A percentile compares a stretch with the other conserved stretches of the same genome.
Conservation (phyloP, 2,888 invertebrate genomes). For the Tupiocoris notatus region DNA sequence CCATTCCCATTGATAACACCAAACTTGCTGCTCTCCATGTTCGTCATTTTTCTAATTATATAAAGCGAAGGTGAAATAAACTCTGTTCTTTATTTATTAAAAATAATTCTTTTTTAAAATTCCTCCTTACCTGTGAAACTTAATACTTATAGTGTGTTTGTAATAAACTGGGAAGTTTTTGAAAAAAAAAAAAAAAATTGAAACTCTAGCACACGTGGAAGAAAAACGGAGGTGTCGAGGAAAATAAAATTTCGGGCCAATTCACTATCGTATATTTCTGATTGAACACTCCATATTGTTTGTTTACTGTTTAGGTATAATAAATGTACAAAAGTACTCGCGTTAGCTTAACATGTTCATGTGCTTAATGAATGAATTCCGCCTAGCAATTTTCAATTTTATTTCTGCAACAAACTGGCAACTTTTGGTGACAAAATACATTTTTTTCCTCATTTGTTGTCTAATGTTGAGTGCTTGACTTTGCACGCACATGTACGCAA, state of each 20-base stretch:
- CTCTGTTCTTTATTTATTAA: too few relatives aligned
- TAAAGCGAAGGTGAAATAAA: too few relatives aligned
- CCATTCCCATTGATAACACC: too few relatives aligned
- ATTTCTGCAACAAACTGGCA: neutral
- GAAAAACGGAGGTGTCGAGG: neutral
- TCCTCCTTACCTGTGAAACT: too few relatives aligned
- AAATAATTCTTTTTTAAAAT: too few relatives aligned
- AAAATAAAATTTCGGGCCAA: neutral
- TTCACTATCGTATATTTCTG: slow-evolving; percentile 39
- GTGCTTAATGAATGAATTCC: neutral
- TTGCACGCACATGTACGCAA: neutral
- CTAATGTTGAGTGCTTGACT: neutral
- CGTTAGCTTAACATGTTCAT: slow-evolving; percentile 13
- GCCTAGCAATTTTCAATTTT: neutral
- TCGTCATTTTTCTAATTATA: too few relatives aligned
- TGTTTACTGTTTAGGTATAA: slow-evolving; percentile 30
- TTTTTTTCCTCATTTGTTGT: neutral
- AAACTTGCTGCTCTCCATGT: too few relatives aligned
- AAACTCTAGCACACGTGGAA: neutral
- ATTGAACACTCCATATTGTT: slow-evolving; percentile 21
- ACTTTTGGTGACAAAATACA: slow-evolving; percentile 29
- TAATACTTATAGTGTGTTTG: too few relatives aligned
- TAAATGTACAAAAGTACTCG: slow-evolving; percentile 41
- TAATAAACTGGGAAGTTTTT: neutral
- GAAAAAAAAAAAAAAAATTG: neutral